phyloP scores from a whole-genome alignment of 64 coral and sea anemone species.

The Montipora cactus region DNA sequence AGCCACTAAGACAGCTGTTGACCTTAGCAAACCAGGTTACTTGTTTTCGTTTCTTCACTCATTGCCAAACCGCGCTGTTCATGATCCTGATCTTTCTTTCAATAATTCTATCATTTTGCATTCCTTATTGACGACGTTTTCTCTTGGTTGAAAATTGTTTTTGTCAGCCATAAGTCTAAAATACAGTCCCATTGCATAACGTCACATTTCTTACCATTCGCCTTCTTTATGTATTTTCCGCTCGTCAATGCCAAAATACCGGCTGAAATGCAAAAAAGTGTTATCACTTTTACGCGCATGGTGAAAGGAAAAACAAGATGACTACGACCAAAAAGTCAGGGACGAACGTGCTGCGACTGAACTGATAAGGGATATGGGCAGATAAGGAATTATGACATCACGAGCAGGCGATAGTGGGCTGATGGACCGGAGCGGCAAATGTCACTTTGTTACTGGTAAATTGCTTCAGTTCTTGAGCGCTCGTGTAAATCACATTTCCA shows the following conservation, averaged over 20 bases:
- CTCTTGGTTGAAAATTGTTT: background rate
- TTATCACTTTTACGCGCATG: conserved; percentile 20
- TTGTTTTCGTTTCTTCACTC: too few relatives aligned
- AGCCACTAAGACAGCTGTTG: too few relatives aligned
- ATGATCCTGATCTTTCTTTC: too few relatives aligned
- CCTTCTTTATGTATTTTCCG: conserved; percentile 30
- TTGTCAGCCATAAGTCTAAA: background rate
- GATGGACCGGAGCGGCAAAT: background rate
- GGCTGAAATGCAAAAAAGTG: background rate
- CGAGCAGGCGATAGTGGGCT: background rate
- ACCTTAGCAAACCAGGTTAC: too few relatives aligned
- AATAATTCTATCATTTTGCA: background rate
- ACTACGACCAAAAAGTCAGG: background rate
- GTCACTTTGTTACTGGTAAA: conserved; percentile 32
- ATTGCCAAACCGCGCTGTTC: too few relatives aligned
- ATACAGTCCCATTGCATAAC: background rate
- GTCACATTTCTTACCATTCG: background rate
- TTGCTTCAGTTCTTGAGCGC: background rate
- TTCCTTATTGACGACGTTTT: background rate
- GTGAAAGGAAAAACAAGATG: background rate
- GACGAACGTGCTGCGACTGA: background rate
- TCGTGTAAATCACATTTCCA: background rate
- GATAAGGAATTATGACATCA: conserved; percentile 44
- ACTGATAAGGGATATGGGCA: background rate
- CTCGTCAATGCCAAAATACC: background rate